These are phyloP conservation scores for Pitta sordida DNA, from an alignment of 2,113 vertebrate genomes.

Conservation along the genomic window DNA sequence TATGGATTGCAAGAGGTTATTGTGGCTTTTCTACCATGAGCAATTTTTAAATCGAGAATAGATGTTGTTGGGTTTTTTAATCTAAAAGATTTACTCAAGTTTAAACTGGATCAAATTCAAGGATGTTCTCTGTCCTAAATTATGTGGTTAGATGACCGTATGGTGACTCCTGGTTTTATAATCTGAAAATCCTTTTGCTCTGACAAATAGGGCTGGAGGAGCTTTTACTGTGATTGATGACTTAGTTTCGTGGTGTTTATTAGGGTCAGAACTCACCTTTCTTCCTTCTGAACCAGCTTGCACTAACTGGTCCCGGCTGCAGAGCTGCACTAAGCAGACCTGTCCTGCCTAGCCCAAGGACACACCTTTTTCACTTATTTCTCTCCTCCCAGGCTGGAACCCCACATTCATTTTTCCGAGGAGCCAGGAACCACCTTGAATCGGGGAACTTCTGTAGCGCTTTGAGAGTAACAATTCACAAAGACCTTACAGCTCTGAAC, in stretches of 20 bases:
- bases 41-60: slow-evolving; percentile 51
- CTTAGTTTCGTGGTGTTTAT: background rate
- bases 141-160: slow-evolving; percentile 26
- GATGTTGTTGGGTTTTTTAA: slow-evolving; percentile 31
- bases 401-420: slow-evolving; percentile 50
- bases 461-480: slow-evolving; percentile 61
- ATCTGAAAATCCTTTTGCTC: slow-evolving; percentile 45
- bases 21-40: slow-evolving; percentile 40
- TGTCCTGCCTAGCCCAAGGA: slow-evolving; percentile 24
- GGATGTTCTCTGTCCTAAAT: slow-evolving; percentile 37
- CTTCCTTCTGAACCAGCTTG: slow-evolving; percentile 1
- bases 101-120: slow-evolving; percentile 43
- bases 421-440: slow-evolving; percentile 52
- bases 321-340: background rate
- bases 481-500: slow-evolving; percentile 60
- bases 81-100: background rate
- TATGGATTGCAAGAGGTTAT: background rate
- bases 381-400: slow-evolving; percentile 60
- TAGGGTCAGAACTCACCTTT: background rate
- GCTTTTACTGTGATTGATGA: background rate
- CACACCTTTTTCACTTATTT: slow-evolving; percentile 48
- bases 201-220: slow-evolving; percentile 5
- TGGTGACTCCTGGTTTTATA: background rate
- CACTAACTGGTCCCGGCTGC: background rate
- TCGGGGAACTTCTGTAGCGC: slow-evolving; percentile 53